Evolutionary conservation across 2,113 vertebrate genomes (phyloP).

Genomic region (Acanthochromis polyacanthus): DNA sequence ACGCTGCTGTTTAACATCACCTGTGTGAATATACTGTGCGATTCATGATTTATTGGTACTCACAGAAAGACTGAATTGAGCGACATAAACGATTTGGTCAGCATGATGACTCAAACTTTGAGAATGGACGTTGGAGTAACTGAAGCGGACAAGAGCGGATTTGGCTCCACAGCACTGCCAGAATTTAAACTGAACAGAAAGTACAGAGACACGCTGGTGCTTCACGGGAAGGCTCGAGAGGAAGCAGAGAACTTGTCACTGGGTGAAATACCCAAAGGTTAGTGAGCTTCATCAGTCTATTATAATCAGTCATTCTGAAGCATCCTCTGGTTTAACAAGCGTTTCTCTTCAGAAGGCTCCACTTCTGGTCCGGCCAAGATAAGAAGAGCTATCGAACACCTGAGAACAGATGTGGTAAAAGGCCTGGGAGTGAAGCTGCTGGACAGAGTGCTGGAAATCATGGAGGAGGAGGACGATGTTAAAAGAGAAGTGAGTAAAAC

Average conservation of each 20-base stretch:
- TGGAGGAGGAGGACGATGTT: conserved; percentile 94
- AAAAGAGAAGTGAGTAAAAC: conserved; percentile 87
- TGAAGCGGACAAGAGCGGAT: conserved; percentile 55
- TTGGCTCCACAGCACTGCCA: conserved; percentile 66
- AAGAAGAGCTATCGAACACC: conserved; percentile 90
- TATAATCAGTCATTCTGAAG: background rate
- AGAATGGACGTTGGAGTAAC: conserved; percentile 86
- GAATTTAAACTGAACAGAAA: conserved; percentile 92
- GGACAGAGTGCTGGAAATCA: conserved; percentile 90
- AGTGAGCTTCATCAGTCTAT: background rate
- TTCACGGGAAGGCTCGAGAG: conserved; percentile 90
- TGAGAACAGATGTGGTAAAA: conserved; percentile 92
- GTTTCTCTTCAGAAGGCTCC: conserved; percentile 74
- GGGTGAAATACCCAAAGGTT: conserved; percentile 87
- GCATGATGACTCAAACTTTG: conserved; percentile 95
- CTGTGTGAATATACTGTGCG: background rate
- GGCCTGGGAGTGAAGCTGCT: conserved; percentile 94
- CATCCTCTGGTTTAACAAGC: background rate
- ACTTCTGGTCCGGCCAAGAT: conserved; percentile 90
- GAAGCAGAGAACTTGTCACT: conserved; percentile 85
- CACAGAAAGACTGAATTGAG: conserved; percentile 86
- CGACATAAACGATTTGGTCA: conserved; percentile 94
- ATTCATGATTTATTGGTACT: conserved; percentile 19
- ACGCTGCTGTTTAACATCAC: background rate
- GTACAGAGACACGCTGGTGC: conserved; percentile 93